These are phyloP conservation scores for Tineola bisselliella DNA, from an alignment of 2,888 invertebrate species.

Conservation along the genomic window DNA sequence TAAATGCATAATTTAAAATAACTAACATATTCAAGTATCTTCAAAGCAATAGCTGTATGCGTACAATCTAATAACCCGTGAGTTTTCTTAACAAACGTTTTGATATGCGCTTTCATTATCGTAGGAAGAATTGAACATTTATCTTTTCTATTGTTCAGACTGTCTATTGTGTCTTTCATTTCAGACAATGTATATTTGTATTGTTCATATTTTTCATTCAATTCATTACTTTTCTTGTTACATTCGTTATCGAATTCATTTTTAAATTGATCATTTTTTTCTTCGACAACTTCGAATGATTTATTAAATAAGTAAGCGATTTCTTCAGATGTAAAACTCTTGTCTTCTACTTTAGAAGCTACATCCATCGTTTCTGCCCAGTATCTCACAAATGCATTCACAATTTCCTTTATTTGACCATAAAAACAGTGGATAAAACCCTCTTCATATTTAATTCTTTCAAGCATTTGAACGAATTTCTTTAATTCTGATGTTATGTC, in stretches of 20 bases:
- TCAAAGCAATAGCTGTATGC: background rate
- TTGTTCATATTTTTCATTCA: constrained; percentile 22
- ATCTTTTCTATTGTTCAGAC: constrained; percentile 26
- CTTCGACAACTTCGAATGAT: constrained; percentile 27
- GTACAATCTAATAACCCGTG: background rate
- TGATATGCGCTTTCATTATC: background rate
- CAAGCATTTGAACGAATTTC: constrained; percentile 26
- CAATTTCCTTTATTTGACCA: constrained; percentile 33
- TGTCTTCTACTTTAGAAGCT: constrained; percentile 27
- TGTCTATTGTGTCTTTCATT: constrained; percentile 26
- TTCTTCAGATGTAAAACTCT: constrained; percentile 16
- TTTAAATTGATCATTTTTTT: constrained; percentile 29
- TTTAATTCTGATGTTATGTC: constrained; percentile 28
- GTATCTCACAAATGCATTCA: constrained; percentile 31
- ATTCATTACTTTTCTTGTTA: constrained; percentile 29
- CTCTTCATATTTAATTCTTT: constrained; percentile 27
- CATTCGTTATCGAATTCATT: constrained; percentile 24
- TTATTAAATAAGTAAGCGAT: constrained; percentile 23
- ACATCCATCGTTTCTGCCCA: constrained; percentile 31
- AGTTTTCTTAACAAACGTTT: background rate
- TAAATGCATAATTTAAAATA: too few relatives aligned
- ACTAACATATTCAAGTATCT: background rate
- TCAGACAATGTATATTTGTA: constrained; percentile 24
- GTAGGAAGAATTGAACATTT: background rate
- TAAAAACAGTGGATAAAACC: constrained; percentile 34